These are phyloP conservation scores for Peromyscus aztecus DNA, from an alignment of 2,797 vertebrate genomes.

Conservation along the genomic window DNA sequence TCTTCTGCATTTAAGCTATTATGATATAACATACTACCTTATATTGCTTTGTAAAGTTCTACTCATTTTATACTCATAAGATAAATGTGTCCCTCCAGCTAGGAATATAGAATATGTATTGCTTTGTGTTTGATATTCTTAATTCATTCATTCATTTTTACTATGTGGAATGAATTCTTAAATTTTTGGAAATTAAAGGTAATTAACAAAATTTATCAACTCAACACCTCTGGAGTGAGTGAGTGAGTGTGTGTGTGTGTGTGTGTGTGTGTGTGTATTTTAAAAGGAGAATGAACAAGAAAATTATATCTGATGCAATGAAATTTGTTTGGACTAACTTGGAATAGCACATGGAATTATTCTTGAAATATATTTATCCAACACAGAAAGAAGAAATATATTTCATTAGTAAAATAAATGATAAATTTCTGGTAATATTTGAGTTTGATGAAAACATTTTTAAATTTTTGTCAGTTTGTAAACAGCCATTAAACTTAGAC, in stretches of 20 bases:
- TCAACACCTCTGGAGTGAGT: background rate
- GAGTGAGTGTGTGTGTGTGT: too few relatives aligned
- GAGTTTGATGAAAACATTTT: conserved; percentile 28
- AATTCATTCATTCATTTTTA: background rate
- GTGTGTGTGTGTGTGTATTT: background rate
- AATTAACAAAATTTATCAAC: background rate
- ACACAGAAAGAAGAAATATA: background rate
- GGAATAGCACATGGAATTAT: background rate
- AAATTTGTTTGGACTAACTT: conserved; percentile 26
- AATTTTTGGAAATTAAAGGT: background rate
- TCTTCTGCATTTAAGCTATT: background rate
- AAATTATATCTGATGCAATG: conserved; percentile 5
- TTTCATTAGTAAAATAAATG: conserved; percentile 55
- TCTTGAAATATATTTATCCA: background rate
- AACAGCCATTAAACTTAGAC: conserved; percentile 59
- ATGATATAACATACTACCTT: background rate
- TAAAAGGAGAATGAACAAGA: background rate
- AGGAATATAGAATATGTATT: background rate
- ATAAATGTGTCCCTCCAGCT: background rate
- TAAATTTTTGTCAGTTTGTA: conserved; percentile 41
- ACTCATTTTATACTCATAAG: background rate
- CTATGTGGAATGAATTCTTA: background rate
- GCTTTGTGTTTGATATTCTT: background rate
- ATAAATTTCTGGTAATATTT: conserved; percentile 36
- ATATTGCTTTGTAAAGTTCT: background rate